Base-by-base conservation (phyloP, 2,888 invertebrate genomes). In the Drosophila testacea region DNA sequence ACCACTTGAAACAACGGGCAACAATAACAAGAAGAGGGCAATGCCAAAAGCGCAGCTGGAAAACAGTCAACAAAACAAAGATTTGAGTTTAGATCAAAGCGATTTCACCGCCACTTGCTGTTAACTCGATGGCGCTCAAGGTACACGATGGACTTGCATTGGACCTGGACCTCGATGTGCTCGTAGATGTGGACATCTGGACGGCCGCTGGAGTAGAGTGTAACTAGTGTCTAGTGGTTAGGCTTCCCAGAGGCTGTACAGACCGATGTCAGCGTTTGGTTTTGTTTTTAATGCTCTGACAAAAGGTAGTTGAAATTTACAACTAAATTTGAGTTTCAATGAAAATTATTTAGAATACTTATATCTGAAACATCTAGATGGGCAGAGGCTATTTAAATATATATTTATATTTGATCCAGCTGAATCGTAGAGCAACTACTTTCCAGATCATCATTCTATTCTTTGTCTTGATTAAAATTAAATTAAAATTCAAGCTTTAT, bases 21-120 rank as follows among this genome's bases (percentile, higher is more conserved):
- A 67, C 71, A 77, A 70, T 74, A 77, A 70, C 69, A 76, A 73
- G 73, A 73, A 60, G 76, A 73, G 76, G 76, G 81, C 79, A 79
- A 77, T 81, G 81, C 81, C 76, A 79, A 81, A 76, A 79, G 79
- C 79, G 75, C 79, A 80, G 79, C 79, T 81, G 79, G 79, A 80
- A 81, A 72, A 71, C 81, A 76, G 82, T 73, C 83, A 79, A 86
- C 81, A 77, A 79, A 76, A 69, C 81, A 78, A 76, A 86, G 84
- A 84, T 88, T 86, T 88, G 79, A 85, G 81, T 74, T 86, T 74
- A 85, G 88, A 85, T 89, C 88, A 88, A 88, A 88, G 89, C 75
- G 67, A 79, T 75, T 81, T 77, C 72, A 83, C 88, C 88, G 88
- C 79, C 88, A 83, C 79, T 88, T 88, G 88, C 76, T 81, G 83